phyloP scores from a whole-genome alignment of 2,888 invertebrate species.

The Drosophila subsilvestris region DNA sequence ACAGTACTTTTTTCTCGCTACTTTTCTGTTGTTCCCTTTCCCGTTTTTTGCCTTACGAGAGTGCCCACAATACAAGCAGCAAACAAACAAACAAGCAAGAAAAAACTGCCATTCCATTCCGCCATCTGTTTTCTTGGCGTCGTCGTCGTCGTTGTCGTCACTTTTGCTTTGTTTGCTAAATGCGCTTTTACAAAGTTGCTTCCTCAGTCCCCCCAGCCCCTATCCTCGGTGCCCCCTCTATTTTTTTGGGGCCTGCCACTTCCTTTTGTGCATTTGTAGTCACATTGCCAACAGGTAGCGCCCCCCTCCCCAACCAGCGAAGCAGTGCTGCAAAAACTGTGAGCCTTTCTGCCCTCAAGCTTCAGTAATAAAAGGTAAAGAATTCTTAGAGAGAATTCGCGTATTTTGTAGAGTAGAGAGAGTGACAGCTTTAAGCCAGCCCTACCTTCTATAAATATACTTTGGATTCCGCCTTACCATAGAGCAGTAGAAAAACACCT shows the following conservation, averaged over 20 bases:
- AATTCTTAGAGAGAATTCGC: background rate
- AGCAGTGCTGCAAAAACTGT: slow-evolving; percentile 30
- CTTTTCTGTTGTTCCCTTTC: slow-evolving; percentile 20
- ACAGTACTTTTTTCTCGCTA: slow-evolving; percentile 32
- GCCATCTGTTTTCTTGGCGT: slow-evolving; percentile 69
- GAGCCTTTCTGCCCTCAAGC: background rate
- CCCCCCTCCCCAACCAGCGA: slow-evolving; percentile 24
- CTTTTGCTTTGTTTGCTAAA: slow-evolving; percentile 75
- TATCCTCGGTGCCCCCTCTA: slow-evolving; percentile 30
- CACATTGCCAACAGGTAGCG: slow-evolving; percentile 64
- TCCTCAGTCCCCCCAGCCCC: slow-evolving; percentile 15
- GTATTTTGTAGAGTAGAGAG: too few relatives aligned
- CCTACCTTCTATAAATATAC: background rate
- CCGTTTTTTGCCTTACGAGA: slow-evolving; percentile 31
- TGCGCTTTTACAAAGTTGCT: slow-evolving; percentile 71
- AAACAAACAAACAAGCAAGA: background rate
- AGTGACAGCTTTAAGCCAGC: background rate
- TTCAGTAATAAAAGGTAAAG: background rate
- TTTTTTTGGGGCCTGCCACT: slow-evolving; percentile 58
- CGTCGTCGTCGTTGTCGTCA: slow-evolving; percentile 39
- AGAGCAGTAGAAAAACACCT: background rate
- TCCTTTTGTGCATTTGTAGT: slow-evolving; percentile 63
- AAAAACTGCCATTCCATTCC: slow-evolving; percentile 69
- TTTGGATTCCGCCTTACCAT: background rate
- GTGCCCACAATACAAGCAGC: slow-evolving; percentile 32